Percentiles rank a stretch among this genome's conserved stretches.
These are phyloP conservation scores for Melinopterus prodromus DNA, from an alignment of 2,888 invertebrate species.

Conservation along the genomic window DNA sequence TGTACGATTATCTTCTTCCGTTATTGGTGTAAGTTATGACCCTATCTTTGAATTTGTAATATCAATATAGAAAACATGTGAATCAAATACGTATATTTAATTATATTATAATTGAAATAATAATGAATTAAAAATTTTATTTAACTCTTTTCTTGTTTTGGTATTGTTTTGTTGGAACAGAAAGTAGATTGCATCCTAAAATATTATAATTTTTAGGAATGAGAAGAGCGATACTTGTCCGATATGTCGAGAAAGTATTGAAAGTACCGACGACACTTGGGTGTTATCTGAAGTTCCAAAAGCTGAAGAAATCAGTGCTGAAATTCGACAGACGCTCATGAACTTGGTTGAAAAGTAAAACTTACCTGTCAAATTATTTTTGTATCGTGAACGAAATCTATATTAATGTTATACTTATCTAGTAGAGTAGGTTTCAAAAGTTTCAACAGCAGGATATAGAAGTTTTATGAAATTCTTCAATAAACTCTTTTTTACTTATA, in stretches of 20 bases:
- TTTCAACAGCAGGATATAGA: background rate
- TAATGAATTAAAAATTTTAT: background rate
- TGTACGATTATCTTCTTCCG: no score
- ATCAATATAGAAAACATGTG: no score
- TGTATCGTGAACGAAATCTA: background rate
- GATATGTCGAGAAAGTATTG: conserved; percentile 70
- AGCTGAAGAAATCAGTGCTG: conserved; percentile 66
- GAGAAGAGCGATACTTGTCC: conserved; percentile 75
- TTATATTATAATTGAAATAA: conserved; percentile 18
- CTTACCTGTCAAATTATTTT: background rate
- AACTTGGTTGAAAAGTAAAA: conserved; percentile 47
- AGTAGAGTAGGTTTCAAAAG: background rate
- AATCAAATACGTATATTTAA: no score
- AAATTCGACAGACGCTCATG: conserved; percentile 61
- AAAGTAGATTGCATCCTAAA: conserved; percentile 33
- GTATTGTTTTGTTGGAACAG: background rate
- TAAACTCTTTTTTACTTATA: background rate
- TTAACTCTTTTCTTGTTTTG: conserved; percentile 15
- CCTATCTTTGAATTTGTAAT: no score
- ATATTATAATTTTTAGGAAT: conserved; percentile 63
- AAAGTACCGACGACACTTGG: conserved; percentile 72
- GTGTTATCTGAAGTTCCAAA: conserved; percentile 70
- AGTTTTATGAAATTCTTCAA: background rate
- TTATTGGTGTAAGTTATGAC: no score
- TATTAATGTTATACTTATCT: background rate